Evolutionary conservation across 2,797 vertebrate species (phyloP).

Genomic region (Chelonia mydas): DNA sequence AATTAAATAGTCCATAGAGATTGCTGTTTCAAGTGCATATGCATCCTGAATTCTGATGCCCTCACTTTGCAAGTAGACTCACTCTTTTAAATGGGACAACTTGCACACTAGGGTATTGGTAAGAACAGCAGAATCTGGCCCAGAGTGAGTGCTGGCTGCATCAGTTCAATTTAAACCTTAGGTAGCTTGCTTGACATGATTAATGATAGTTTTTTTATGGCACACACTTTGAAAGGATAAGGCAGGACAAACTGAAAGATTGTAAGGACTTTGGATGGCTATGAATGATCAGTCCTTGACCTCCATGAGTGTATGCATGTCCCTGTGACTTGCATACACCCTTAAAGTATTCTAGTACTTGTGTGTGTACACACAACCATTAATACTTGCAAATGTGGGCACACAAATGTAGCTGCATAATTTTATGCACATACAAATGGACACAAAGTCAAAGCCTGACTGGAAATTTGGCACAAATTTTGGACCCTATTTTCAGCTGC

Average conservation of each 20-base stretch:
- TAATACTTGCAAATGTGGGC: not conserved
- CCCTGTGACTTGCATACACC: not conserved
- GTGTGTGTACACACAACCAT: not conserved
- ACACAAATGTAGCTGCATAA: not conserved
- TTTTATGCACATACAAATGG: not conserved
- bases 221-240: not conserved
- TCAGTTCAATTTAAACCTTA: not conserved
- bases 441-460: not conserved
- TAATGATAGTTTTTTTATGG: not conserved
- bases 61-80: not conserved
- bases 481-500: not conserved
- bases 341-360: not conserved
- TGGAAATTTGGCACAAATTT: not conserved
- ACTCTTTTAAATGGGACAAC: not conserved
- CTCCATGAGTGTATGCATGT: rapidly evolving
- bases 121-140: not conserved
- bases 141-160: not conserved
- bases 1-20: not conserved
- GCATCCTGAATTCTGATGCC: not conserved
- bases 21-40: not conserved
- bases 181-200: not conserved
- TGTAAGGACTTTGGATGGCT: rapidly evolving
- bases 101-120: not conserved
- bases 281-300: not conserved
- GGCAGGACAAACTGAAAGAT: not conserved